phyloP scores from a whole-genome alignment of 2,888 invertebrate genomes.

The Cataglyphis albicans region DNA sequence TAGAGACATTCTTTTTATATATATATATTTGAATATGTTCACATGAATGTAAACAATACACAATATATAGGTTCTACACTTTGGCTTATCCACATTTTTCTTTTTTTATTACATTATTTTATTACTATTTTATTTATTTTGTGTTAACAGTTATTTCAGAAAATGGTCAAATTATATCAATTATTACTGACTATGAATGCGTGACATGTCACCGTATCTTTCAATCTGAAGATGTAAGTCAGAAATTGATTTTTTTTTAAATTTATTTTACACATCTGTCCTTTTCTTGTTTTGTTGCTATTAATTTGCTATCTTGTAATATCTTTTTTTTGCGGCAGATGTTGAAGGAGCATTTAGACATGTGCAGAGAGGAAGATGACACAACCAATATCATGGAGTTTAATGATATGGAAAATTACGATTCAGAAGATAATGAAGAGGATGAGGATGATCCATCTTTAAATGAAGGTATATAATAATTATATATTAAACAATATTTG shows the following conservation, averaged over 20 bases:
- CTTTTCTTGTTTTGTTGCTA: neutral
- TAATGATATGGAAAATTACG: constrained; percentile 76
- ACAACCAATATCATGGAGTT: constrained; percentile 79
- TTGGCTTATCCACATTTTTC: constrained; percentile 2
- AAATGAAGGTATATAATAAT: constrained; percentile 44
- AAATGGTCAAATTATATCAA: constrained; percentile 78
- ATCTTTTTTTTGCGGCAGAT: constrained; percentile 69
- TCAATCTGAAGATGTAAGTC: constrained; percentile 80
- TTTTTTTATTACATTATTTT: constrained; percentile 32
- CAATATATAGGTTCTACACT: neutral
- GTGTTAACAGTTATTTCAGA: constrained; percentile 75
- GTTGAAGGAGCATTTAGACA: constrained; percentile 82
- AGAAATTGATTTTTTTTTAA: constrained; percentile 34
- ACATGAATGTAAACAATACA: neutral
- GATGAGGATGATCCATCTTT: constrained; percentile 58
- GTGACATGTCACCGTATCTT: constrained; percentile 84
- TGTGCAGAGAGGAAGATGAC: constrained; percentile 84
- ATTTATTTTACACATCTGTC: neutral
- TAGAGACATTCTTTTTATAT: neutral
- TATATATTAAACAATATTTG: neutral
- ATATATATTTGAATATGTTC: neutral
- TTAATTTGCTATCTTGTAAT: neutral
- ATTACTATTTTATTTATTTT: constrained; percentile 44
- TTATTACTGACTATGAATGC: constrained; percentile 82
- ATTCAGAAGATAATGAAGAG: constrained; percentile 81